Evolutionary conservation across 2,797 vertebrate genomes (phyloP).

Genomic region (Labeo calbasu): DNA sequence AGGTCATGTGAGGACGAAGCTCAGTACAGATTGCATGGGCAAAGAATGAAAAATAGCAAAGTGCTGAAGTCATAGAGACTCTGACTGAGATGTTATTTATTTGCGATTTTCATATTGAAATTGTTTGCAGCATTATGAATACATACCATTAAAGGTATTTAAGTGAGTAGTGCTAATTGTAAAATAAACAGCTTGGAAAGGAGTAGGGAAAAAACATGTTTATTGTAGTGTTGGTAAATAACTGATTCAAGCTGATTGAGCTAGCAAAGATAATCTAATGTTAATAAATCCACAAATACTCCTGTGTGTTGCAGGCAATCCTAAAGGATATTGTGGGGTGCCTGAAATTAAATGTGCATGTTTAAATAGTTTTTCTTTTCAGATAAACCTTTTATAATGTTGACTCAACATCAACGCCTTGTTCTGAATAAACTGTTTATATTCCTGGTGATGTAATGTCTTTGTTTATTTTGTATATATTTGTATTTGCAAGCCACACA

Average conservation of each 20-base stretch:
- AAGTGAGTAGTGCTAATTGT: neutral
- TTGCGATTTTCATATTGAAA: conserved; percentile 38
- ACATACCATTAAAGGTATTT: conserved; percentile 34
- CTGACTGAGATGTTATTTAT: conserved; percentile 18
- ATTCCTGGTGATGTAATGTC: neutral
- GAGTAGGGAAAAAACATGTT: neutral
- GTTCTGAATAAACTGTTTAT: neutral
- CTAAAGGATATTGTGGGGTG: neutral
- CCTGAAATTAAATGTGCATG: neutral
- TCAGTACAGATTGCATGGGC: neutral
- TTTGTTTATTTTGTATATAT: neutral
- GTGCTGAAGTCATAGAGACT: neutral
- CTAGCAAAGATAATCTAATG: neutral
- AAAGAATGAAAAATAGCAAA: neutral
- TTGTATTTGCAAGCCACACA: neutral
- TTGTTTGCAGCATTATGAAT: neutral
- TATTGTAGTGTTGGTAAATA: neutral
- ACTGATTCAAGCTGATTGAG: neutral
- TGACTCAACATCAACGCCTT: neutral
- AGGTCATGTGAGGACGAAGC: neutral
- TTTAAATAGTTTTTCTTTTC: neutral
- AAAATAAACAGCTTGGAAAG: neutral
- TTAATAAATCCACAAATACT: neutral
- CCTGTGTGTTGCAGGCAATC: neutral
- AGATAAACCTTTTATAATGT: neutral